Evolutionary conservation across 2,797 vertebrate species (phyloP), one percentile per base, ranked within the genome.

Genomic region (Hyperoplus immaculatus): DNA sequence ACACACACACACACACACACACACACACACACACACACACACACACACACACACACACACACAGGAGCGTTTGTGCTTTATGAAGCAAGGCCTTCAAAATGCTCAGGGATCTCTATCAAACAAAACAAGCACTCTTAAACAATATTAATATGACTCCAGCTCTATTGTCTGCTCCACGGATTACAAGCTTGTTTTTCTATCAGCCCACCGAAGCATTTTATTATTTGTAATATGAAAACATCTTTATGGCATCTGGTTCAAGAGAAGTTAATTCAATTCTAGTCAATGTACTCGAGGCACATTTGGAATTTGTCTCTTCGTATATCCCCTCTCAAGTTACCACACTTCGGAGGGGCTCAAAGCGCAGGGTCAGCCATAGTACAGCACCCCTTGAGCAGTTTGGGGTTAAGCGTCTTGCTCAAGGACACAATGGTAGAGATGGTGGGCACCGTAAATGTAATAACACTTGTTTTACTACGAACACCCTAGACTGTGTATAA

Each of bases 221-320:
- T 18, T 56, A 63, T 29, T 53, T 45, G 8, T 57, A 57, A 65
- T 18, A 45, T 47, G 8, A 72, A 79, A 61, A 55, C 49, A 62
- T 29, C 0, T 21, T 15, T 36, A 39, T 49, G 15, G 11, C 14
- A 69, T 51, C 67, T 15, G 14, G 47, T 45, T 67, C 10, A 14
- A 42, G 2, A 46, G 15, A 46, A 16, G 60, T 41, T 38, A 6
- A 29, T 5, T 29, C 29, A 4, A 9, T 14, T 50, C 21, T 11
- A 29, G 29, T 29, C 29, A 29, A 29, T 29, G 29, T 29, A 29
- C 29, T 3, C 3, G 29, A 29, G 29, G 29, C 29, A 29, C 29
- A 29, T 29, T 21, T 29, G 29, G 29, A 29, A 29, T 29, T 3
- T 29, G 29, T 29, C 29, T 29, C 29, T 29, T 29, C 29, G 3